A percentile compares a stretch with the other conserved stretches of the same genome.
Evolutionary conservation across 2,113 vertebrate species (phyloP).

Genomic region (Carassius gibelio): DNA sequence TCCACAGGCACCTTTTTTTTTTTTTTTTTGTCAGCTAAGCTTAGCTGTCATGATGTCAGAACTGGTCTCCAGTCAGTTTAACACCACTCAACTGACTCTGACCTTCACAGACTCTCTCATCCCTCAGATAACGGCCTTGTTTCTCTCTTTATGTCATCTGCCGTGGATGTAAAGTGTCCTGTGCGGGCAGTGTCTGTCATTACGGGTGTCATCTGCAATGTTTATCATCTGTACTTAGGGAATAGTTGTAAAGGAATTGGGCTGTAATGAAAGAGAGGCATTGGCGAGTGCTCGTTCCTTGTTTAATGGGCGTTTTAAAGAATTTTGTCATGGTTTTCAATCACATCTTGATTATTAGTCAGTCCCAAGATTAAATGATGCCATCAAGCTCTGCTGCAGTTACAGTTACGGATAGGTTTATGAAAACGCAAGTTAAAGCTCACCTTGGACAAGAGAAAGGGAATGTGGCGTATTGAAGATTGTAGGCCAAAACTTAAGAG

Average conservation of each 20-base stretch:
- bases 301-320: conserved; percentile 47
- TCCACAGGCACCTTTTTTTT: background rate
- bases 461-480: background rate
- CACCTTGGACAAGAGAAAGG: conserved; percentile 7
- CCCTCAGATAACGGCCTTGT: conserved; percentile 40
- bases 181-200: conserved; percentile 1
- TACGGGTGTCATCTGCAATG: conserved; percentile 40
- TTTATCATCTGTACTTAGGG: conserved; percentile 48
- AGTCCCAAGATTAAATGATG: conserved; percentile 37
- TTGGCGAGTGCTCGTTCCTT: conserved; percentile 13
- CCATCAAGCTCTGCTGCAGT: conserved; percentile 46
- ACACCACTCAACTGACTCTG: conserved; percentile 18
- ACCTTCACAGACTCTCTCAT: conserved; percentile 47
- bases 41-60: background rate
- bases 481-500: background rate
- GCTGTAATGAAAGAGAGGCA: conserved; percentile 4
- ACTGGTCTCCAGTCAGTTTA: conserved; percentile 2
- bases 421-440: conserved; percentile 41
- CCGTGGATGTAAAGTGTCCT: conserved; percentile 28
- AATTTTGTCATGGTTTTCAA: conserved; percentile 40
- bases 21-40: background rate
- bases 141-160: conserved; percentile 45
- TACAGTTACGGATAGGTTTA: conserved; percentile 6
- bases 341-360: conserved; percentile 47
- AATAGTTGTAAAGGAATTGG: conserved; percentile 39